Evolutionary conservation across 2,888 invertebrate genomes (phyloP), one percentile per base, ranked within the genome.

Genomic region (Noctua janthina): DNA sequence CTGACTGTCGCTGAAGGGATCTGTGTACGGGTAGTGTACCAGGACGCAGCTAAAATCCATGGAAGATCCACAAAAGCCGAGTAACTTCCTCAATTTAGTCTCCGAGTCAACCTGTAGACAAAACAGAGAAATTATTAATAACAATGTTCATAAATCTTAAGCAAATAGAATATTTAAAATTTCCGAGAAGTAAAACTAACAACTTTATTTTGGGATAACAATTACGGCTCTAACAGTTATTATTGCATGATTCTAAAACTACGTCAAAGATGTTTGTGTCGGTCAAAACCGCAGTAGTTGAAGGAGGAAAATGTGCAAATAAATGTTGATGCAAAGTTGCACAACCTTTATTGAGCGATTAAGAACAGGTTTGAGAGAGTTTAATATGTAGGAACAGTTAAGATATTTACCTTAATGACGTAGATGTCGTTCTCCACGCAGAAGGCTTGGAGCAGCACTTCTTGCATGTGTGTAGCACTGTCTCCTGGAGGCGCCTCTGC

Each of bases 381-480:
- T 15, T 62, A 73, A 17, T n/a, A 39, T 49, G n/a, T 20, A 49
- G 10, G 46, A 23, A 71, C 43, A 68, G 64, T 68, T 62, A 43
- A 82, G 73, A 90, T 89, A 92, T 89, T 95, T 93, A 98, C 98
- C 96, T 98, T 98, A 86, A 98, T 97, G 76, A 98, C 98, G 90
- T 98, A 98, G 91, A 98, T 98, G 88, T 98, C 98, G 85, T 98
- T 98, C 94, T 98, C 98, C 64, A 97, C 98, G 94, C 98, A 98
- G 93, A 98, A 98, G 0, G 98, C 98, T 91, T 98, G 98, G 56
- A 98, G 95, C 0, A 98, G 96, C 10, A 98, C 98, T 92, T 98
- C 98, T 91, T 98, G 98, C 97, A 98, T 98, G 92, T 98, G 98
- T 13, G 98, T 98, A 10, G 98, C 98, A 51, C 98, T 98, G 93